Percentiles rank a stretch among this genome's conserved stretches.
These are phyloP conservation scores for Porites divaricata DNA, from an alignment of 92 coral and sea anemone species.

Conservation along the genomic window DNA sequence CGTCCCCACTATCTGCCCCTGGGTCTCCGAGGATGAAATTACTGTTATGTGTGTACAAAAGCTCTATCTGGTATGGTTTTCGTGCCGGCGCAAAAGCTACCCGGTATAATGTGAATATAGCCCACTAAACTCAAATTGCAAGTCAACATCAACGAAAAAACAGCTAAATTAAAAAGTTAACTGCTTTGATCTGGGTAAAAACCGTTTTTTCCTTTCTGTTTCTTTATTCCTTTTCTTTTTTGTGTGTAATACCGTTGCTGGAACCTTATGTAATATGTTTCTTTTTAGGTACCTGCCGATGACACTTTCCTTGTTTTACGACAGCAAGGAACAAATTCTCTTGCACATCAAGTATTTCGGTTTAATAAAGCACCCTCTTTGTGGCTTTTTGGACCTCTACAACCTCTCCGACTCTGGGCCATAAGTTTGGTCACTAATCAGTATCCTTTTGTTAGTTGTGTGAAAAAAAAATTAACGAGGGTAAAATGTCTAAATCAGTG, in stretches of 20 bases:
- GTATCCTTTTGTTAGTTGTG: conserved; percentile 68
- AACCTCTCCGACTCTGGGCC: conserved; percentile 78
- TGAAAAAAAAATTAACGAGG: neutral
- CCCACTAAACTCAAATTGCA: no score
- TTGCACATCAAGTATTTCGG: conserved; percentile 79
- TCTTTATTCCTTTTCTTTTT: no score
- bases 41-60: no score
- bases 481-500: neutral
- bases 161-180: no score
- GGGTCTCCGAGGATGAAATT: no score
- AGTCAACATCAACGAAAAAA: no score
- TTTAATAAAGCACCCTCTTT: conserved; percentile 79
- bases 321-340: conserved; percentile 54
- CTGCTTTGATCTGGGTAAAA: no score
- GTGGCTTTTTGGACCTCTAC: conserved; percentile 75
- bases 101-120: no score
- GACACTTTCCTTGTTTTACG: conserved; percentile 84
- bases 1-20: no score
- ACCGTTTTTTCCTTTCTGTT: neutral
- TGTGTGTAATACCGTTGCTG: neutral
- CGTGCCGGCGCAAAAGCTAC: no score
- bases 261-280: no score
- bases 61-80: no score
- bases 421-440: conserved; percentile 78
- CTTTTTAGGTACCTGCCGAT: conserved; percentile 64